Evolutionary conservation across 2,797 vertebrate genomes (phyloP).

Genomic region (Acomys russatus): DNA sequence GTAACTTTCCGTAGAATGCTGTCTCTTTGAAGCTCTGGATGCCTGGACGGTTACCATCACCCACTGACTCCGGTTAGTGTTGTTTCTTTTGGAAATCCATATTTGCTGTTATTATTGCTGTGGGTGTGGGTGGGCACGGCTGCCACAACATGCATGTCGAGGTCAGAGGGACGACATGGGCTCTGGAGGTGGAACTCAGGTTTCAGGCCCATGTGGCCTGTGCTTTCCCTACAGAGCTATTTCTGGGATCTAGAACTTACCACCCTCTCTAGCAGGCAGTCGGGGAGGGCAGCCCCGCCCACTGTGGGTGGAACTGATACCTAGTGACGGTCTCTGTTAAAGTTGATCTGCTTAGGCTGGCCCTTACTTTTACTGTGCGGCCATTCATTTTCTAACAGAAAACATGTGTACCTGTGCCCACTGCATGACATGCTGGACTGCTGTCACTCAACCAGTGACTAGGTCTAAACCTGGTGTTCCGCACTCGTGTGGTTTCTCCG

Average conservation of each 20-base stretch:
- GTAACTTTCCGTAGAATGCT: constrained; percentile 25
- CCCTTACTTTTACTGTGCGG: background rate
- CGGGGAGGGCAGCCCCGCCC: background rate
- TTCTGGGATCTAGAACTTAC: background rate
- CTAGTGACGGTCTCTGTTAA: background rate
- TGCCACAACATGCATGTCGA: background rate
- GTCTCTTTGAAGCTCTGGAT: background rate
- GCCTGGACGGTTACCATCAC: background rate
- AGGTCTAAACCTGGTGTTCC: background rate
- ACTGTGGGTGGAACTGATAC: background rate
- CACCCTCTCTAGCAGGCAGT: background rate
- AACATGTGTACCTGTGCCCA: background rate
- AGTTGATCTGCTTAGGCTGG: background rate
- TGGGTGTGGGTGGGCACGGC: background rate
- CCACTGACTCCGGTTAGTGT: background rate
- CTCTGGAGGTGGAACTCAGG: background rate
- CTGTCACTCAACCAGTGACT: background rate
- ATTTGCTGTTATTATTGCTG: background rate
- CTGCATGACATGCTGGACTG: background rate
- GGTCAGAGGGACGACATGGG: background rate
- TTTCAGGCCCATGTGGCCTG: background rate
- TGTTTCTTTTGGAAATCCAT: background rate
- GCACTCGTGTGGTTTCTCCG: background rate
- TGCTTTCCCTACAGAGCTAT: background rate
- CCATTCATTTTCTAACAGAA: background rate